These are phyloP conservation scores for Himalopsyche kuldschensis DNA, from an alignment of 2,888 invertebrate species.

Conservation along the genomic window DNA sequence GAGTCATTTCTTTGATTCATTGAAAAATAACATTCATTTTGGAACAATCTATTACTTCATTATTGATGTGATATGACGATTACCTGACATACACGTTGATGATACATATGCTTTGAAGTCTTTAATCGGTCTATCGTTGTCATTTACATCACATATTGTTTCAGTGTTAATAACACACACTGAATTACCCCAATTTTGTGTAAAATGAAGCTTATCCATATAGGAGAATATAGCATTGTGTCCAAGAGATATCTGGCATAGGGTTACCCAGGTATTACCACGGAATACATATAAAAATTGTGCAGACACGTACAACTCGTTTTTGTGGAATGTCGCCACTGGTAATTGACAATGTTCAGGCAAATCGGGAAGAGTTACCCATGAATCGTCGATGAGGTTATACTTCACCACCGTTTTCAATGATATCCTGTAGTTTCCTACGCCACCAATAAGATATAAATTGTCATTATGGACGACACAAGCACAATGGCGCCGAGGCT, in stretches of 20 bases:
- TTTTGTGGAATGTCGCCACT: conserved; percentile 33
- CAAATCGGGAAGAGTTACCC: conserved; percentile 33
- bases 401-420: conserved; percentile 22
- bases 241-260: conserved; percentile 15
- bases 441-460: conserved; percentile 34
- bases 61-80: neutral
- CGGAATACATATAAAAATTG: conserved; percentile 32
- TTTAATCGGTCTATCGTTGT: conserved; percentile 7
- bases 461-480: conserved; percentile 22
- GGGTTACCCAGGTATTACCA: conserved; percentile 20
- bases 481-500: conserved; percentile 24
- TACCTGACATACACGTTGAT: conserved; percentile 28
- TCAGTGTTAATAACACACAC: conserved; percentile 18
- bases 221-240: conserved; percentile 25
- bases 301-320: conserved; percentile 29
- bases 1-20: no score
- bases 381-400: conserved; percentile 18
- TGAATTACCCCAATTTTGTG: conserved; percentile 24
- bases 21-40: no score
- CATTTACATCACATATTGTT: conserved; percentile 11
- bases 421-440: conserved; percentile 24
- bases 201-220: conserved; percentile 23
- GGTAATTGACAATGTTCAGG: conserved; percentile 27
- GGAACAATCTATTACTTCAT: no score
- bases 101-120: conserved; percentile 15